phyloP scores from a whole-genome alignment of 2,113 vertebrate species.

The Hydrolagus affinis region DNA sequence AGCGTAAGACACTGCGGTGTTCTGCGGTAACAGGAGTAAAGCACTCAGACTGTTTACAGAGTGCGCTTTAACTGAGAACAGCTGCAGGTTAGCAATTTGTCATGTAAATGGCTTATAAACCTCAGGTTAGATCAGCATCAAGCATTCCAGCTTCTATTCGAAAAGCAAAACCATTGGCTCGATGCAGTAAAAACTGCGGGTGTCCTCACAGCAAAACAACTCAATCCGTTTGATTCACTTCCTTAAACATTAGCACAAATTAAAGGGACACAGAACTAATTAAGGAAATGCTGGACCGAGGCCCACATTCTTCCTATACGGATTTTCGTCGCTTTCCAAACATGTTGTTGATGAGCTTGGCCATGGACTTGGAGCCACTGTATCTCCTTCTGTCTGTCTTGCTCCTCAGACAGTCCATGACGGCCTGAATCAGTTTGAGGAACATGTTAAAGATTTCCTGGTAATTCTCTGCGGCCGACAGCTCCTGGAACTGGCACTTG shows the following conservation, averaged over 20 bases:
- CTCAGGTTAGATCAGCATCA: background rate
- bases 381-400: slow-evolving; percentile 50
- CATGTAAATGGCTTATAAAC: background rate
- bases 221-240: background rate
- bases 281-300: background rate
- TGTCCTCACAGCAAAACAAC: background rate
- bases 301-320: slow-evolving; percentile 42
- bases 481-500: slow-evolving; percentile 58
- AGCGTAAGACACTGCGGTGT: background rate
- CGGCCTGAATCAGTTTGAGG: slow-evolving; percentile 54
- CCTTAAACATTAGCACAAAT: background rate
- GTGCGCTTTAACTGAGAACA: background rate
- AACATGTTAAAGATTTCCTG: slow-evolving; percentile 59
- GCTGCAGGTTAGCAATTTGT: background rate
- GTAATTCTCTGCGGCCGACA: slow-evolving; percentile 60
- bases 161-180: background rate
- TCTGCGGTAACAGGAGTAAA: background rate
- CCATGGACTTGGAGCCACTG: slow-evolving; percentile 64
- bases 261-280: background rate
- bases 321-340: slow-evolving; percentile 66
- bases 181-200: background rate
- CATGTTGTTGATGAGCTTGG: slow-evolving; percentile 62
- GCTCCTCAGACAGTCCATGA: slow-evolving; percentile 56
- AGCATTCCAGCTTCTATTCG: background rate
- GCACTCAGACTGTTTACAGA: background rate